Evolutionary conservation across 2,113 vertebrate species (phyloP).

Genomic region (Oreochromis spilurus): DNA sequence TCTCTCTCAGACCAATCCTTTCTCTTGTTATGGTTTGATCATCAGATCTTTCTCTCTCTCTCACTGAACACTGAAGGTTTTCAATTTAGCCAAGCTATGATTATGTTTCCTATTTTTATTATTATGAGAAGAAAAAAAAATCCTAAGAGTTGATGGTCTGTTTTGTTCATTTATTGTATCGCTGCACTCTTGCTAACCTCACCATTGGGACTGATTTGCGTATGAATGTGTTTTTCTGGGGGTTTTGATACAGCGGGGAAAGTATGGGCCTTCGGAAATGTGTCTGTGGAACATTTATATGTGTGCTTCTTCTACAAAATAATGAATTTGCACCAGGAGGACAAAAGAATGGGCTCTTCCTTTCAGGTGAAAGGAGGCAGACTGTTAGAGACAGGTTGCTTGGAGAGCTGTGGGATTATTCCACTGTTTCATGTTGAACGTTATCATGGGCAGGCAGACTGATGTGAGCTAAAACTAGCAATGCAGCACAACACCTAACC

Average conservation of each 20-base stretch:
- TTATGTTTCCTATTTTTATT: slow-evolving; percentile 39
- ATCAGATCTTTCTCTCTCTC: slow-evolving; percentile 19
- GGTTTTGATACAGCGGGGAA: background rate
- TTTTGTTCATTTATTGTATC: slow-evolving; percentile 31
- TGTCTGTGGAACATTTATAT: background rate
- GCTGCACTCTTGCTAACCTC: slow-evolving; percentile 19
- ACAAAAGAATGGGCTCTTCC: slow-evolving; percentile 1
- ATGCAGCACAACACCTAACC: slow-evolving; percentile 49
- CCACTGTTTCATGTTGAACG: slow-evolving; percentile 48
- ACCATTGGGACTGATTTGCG: slow-evolving; percentile 15
- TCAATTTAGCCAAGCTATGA: slow-evolving; percentile 38
- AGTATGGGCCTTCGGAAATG: slow-evolving; percentile 11
- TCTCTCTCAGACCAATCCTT: background rate
- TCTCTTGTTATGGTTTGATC: slow-evolving; percentile 36
- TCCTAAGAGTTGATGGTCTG: slow-evolving; percentile 9
- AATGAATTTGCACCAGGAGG: slow-evolving; percentile 16
- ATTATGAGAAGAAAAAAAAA: background rate
- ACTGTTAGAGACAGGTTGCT: slow-evolving; percentile 14
- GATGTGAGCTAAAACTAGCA: slow-evolving; percentile 44
- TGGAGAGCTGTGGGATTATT: slow-evolving; percentile 35
- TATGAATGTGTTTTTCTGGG: slow-evolving; percentile 23
- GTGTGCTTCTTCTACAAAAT: slow-evolving; percentile 13
- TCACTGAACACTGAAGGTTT: slow-evolving; percentile 18
- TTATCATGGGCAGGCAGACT: slow-evolving; percentile 49
- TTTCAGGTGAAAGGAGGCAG: slow-evolving; percentile 1